These are phyloP conservation scores for Heliothis virescens DNA, from an alignment of 1,140 invertebrate species.

Conservation along the genomic window DNA sequence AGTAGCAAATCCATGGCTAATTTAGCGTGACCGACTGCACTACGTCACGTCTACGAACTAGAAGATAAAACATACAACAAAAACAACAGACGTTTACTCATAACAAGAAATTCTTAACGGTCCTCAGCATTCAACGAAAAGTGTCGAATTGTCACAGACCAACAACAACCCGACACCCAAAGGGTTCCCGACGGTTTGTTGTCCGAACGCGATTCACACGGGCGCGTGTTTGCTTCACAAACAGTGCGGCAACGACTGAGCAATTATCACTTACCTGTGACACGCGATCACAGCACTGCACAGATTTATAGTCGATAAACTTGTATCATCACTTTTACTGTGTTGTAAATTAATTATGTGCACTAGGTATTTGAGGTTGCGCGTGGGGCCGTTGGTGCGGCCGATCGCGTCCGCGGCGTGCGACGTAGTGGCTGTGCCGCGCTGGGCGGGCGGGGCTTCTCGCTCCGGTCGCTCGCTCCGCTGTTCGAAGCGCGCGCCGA, in stretches of 20 bases:
- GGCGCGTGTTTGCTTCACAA: constrained; percentile 59
- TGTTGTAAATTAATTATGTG: constrained; percentile 81
- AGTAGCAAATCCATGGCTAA: constrained; percentile 9
- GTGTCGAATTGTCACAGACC: constrained; percentile 69
- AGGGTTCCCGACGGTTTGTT: constrained; percentile 77
- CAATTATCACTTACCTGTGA: constrained; percentile 85
- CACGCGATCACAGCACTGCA: constrained; percentile 82
- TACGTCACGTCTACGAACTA: background rate
- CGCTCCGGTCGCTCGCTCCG: constrained; percentile 37
- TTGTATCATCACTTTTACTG: constrained; percentile 84
- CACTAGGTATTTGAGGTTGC: constrained; percentile 66
- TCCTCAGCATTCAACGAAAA: constrained; percentile 61
- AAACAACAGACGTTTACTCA: constrained; percentile 39
- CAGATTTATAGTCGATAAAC: constrained; percentile 84
- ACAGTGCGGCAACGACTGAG: constrained; percentile 60
- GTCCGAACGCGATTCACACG: constrained; percentile 62
- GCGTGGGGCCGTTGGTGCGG: constrained; percentile 65
- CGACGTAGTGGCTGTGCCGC: constrained; percentile 69
- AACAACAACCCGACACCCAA: constrained; percentile 68
- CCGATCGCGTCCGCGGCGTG: constrained; percentile 70
- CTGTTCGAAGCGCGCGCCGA: constrained; percentile 73
- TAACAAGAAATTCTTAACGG: constrained; percentile 50
- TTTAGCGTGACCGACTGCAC: constrained; percentile 8
- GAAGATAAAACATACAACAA: constrained; percentile 32
- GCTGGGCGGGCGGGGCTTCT: constrained; percentile 74